Base-by-base conservation (phyloP, 2,797 vertebrate genomes). In the Parotocinclus haroldoi region DNA sequence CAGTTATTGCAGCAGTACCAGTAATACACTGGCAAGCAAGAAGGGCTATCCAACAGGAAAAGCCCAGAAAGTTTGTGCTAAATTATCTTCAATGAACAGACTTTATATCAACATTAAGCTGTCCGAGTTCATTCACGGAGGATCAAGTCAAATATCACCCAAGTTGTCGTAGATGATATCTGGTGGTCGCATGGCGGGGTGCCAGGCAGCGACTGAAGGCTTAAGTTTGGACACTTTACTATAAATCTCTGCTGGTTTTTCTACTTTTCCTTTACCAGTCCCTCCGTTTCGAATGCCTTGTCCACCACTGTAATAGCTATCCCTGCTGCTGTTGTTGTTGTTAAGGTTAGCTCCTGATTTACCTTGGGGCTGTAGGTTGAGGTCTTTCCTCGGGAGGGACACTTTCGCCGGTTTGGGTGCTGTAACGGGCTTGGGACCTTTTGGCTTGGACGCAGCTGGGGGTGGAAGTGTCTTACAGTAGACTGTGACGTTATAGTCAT, bases 361-460 rank as follows among this genome's bases (percentile, higher is more conserved):
- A 70, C 72, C 3, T 0, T 72, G 19, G 0, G 63, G 78, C 60
- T 81, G 68, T 1, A 84, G 87, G 0, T 83, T 67, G 0, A 80
- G 80, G 46, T 83, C 84, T 72, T 91, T 89, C 60, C 87, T 6
- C 10, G 85, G 68, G 1, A 27, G 27, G 2, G 69, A 37, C 10
- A 64, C 69, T 36, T 82, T 84, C 58, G 53, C 78, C 3, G 93
- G 95, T 70, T 98, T 98, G 40, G 94, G 94, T 13, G 92, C 92
- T 0, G 88, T 90, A 51, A 85, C 1, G 0, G 95, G 95, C 76
- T 91, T 96, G 57, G 91, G 88, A 77, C 79, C 87, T 70, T 87
- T 90, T 1, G 81, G 69, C 6, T 69, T 52, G 14, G 79, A 50
- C 46, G 64, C 0, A 0, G 75, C 81, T 6, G 71, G 69, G 0